Evolutionary conservation across 2,797 vertebrate species (phyloP).

Genomic region (Melanogrammus aeglefinus): DNA sequence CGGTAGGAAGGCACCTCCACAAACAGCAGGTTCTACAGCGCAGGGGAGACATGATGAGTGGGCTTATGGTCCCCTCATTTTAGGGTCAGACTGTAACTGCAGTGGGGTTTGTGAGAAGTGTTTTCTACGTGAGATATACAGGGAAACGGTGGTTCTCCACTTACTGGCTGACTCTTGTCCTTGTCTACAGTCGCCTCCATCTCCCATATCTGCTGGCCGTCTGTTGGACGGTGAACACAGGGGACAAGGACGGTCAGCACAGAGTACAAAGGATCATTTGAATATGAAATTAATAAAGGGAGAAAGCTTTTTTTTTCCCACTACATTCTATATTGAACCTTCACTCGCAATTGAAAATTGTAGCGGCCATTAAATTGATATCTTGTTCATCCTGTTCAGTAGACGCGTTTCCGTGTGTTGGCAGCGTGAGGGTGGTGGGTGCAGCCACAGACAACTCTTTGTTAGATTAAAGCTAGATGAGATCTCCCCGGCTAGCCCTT

Average conservation of each 20-base stretch:
- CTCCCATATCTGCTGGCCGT: slow-evolving; percentile 98
- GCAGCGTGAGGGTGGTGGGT: neutral
- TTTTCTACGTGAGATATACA: neutral
- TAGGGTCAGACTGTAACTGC: neutral
- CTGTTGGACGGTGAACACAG: slow-evolving; percentile 60
- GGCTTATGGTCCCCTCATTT: neutral
- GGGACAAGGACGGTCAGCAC: neutral
- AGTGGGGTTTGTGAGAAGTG: neutral
- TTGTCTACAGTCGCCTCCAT: slow-evolving; percentile 98
- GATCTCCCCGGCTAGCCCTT: slow-evolving; percentile 26
- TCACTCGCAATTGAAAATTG: neutral
- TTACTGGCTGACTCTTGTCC: slow-evolving; percentile 96
- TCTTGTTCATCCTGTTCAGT: neutral
- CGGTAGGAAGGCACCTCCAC: slow-evolving; percentile 91
- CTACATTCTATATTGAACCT: neutral
- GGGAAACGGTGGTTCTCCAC: slow-evolving; percentile 47
- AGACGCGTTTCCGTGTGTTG: neutral
- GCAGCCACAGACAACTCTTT: neutral
- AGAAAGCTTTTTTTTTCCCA: neutral
- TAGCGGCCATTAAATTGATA: neutral
- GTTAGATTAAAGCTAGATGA: neutral
- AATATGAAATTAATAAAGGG: neutral
- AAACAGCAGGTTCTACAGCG: slow-evolving; percentile 90
- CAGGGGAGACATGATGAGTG: neutral
- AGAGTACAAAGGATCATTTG: neutral